Percentiles rank a stretch among this genome's conserved stretches.
phyloP scores from a whole-genome alignment of 2,113 vertebrate species.

The Ailuropoda melanoleuca region DNA sequence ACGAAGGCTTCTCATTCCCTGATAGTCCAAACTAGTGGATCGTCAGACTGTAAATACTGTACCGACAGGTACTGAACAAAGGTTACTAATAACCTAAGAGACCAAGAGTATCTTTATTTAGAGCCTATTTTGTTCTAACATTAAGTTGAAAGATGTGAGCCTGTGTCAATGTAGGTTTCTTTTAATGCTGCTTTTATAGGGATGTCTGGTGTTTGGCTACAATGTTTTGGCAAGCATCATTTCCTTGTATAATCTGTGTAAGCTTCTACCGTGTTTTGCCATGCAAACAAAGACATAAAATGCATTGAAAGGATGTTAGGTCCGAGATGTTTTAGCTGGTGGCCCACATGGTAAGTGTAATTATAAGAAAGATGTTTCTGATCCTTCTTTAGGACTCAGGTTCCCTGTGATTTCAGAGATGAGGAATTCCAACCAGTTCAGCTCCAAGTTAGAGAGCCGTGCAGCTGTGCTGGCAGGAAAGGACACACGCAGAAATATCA shows the following conservation, averaged over 20 bases:
- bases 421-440: neutral
- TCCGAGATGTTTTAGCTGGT: neutral
- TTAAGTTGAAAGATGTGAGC: neutral
- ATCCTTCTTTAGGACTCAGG: neutral
- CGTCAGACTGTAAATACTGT: neutral
- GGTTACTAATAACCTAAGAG: slow-evolving; percentile 6
- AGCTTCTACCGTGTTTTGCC: neutral
- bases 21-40: neutral
- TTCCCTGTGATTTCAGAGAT: neutral
- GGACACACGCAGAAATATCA: neutral
- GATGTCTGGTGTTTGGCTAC: neutral
- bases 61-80: neutral
- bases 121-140: slow-evolving; percentile 27
- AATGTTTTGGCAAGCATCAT: neutral
- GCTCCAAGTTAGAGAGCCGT: neutral
- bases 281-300: neutral
- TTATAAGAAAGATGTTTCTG: neutral
- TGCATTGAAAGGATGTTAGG: neutral
- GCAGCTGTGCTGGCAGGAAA: neutral
- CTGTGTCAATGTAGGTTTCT: neutral
- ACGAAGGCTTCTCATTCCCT: slow-evolving; percentile 46
- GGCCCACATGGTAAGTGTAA: neutral
- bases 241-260: neutral
- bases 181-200: neutral
- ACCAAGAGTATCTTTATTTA: slow-evolving; percentile 27